Base-by-base conservation (phyloP, 2,113 vertebrate genomes). In the Seriola aureovittata region DNA sequence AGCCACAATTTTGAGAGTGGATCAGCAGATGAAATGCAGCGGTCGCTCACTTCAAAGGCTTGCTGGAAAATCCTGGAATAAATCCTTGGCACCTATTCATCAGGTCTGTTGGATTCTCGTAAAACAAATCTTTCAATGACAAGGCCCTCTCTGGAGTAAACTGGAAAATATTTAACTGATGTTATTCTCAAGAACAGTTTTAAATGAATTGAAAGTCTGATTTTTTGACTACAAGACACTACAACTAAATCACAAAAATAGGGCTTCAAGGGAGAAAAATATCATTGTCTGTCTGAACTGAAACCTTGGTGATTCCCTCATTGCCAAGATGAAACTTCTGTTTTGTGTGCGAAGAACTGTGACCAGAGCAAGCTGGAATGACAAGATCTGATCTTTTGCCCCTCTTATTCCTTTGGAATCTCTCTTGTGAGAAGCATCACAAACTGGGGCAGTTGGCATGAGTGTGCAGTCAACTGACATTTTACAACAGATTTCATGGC, bases 41-140 rank as follows among this genome's bases (percentile, higher is more conserved):
- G 1, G 76, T 74, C 8, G 25, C 64, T 72, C 60, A 81, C 88
- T 75, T 87, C 80, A 92, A 91, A 91, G 86, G 81, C 68, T 71
- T 74, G 50, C 80, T 77, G 80, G 65, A 80, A 88, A 90, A 88
- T 74, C 71, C 16, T 10, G 57, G 54, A 55, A 90, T 88, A 87
- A 89, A 92, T 89, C 86, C 75, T 55, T 55, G 65, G 50, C 80
- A 70, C 67, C 57, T 80, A 75, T 80, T 89, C 59, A 84, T 83
- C 67, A 67, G 71, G 60, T 85, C 66, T 63, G 11, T 67, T 64
- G 54, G 78, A 74, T 58, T 64, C 59, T 42, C 38, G 50, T 58
- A 70, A 77, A 85, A 85, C 80, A 79, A 71, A 86, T 86, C 69
- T 77, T 57, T 52, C 64, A 32, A n/a, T 63, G 75, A 83, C 65